Evolutionary conservation across 2,113 vertebrate genomes (phyloP).

Genomic region (Peromyscus polionotus): DNA sequence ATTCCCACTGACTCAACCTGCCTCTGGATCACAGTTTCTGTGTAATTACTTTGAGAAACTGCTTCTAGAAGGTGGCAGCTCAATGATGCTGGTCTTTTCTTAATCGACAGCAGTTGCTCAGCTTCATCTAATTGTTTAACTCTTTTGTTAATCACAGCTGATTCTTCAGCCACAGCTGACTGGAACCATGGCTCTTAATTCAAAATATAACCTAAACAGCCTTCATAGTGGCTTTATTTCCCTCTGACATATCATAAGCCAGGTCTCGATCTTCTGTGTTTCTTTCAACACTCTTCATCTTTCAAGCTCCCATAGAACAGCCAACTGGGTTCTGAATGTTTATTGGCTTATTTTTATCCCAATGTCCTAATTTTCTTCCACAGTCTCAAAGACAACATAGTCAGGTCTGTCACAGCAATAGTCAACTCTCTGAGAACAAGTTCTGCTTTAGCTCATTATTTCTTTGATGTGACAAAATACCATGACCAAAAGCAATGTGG

Average conservation of each 20-base stretch:
- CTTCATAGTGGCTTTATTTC: background rate
- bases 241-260: background rate
- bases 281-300: background rate
- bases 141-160: background rate
- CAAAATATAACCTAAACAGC: background rate
- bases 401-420: background rate
- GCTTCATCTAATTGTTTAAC: background rate
- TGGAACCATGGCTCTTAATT: background rate
- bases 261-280: background rate
- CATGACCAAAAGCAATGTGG: background rate
- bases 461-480: background rate
- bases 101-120: background rate
- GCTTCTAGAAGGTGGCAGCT: background rate
- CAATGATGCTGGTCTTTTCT: background rate
- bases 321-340: background rate
- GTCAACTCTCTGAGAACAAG: background rate
- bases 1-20: background rate
- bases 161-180: background rate
- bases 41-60: background rate
- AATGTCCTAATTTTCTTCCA: background rate
- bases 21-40: background rate
- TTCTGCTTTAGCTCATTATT: background rate
- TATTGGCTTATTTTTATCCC: background rate
- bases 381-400: background rate
- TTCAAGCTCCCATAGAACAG: background rate